These are phyloP conservation scores for Saguinus imperator DNA, from an alignment of 2,113 vertebrate genomes.

Conservation along the genomic window DNA sequence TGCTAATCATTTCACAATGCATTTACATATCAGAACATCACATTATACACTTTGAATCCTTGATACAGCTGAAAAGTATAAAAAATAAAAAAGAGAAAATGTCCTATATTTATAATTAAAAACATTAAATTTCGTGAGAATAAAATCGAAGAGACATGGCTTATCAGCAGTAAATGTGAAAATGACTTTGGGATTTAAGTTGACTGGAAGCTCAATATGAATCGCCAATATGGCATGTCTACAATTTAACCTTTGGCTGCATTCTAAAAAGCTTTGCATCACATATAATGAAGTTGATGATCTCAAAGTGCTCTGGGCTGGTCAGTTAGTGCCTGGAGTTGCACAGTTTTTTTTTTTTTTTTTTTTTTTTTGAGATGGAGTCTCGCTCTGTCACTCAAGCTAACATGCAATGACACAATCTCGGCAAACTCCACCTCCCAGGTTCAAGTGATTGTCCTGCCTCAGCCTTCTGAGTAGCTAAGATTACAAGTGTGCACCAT, in stretches of 20 bases:
- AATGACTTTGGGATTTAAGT: not conserved
- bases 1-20: not conserved
- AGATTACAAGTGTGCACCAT: no score
- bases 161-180: not conserved
- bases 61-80: not conserved
- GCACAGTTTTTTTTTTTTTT: no score
- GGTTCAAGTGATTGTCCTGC: no score
- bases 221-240: not conserved
- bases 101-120: not conserved
- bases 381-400: no score
- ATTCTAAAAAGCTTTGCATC: not conserved
- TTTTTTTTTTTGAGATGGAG: no score
- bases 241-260: not conserved
- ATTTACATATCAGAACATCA: not conserved
- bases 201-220: not conserved
- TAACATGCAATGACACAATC: no score
- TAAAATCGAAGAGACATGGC: not conserved
- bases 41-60: not conserved
- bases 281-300: not conserved
- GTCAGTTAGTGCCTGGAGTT: not conserved
- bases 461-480: no score
- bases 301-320: not conserved
- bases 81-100: not conserved
- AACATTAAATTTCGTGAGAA: slow-evolving; percentile 13
- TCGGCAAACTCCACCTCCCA: no score